A percentile compares a stretch with the other conserved stretches of the same genome.
Evolutionary conservation across 2,888 invertebrate species (phyloP).

Genomic region (Melanostoma mellinum): DNA sequence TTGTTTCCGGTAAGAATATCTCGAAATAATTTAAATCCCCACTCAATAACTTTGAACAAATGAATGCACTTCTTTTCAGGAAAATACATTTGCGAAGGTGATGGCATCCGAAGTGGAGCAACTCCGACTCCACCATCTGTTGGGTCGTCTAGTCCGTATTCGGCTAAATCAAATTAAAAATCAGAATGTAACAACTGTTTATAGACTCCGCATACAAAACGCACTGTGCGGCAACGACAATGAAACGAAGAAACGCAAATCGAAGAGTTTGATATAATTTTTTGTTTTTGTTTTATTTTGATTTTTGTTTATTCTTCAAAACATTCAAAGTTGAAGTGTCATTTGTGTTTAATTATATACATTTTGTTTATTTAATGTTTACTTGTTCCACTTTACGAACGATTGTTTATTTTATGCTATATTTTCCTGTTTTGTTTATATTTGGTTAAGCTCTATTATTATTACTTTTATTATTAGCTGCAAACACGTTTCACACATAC

Average conservation of each 20-base stretch:
- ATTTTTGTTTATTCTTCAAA: conserved; percentile 30
- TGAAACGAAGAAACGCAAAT: conserved; percentile 53
- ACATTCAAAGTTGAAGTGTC: conserved; percentile 29
- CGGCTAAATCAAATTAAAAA: conserved; percentile 79
- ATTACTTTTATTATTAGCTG: conserved; percentile 38
- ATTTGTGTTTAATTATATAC: conserved; percentile 34
- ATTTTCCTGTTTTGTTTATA: conserved; percentile 39
- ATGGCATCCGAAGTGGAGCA: conserved; percentile 82
- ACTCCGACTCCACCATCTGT: conserved; percentile 82
- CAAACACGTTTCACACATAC: conserved; percentile 46
- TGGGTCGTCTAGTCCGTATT: conserved; percentile 81
- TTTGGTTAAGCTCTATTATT: conserved; percentile 38
- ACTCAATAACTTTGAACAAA: neutral
- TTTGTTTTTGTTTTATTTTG: conserved; percentile 30
- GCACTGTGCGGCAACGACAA: conserved; percentile 29
- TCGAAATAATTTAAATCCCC: neutral
- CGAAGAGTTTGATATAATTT: conserved; percentile 40
- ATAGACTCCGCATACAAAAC: conserved; percentile 25
- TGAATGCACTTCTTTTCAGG: conserved; percentile 80
- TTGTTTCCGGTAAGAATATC: conserved; percentile 92
- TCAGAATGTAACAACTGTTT: conserved; percentile 1
- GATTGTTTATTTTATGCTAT: conserved; percentile 45
- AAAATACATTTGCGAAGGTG: conserved; percentile 93
- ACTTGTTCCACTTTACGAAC: conserved; percentile 57
- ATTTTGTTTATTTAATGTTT: conserved; percentile 58